Percentiles rank a stretch among this genome's conserved stretches.
Evolutionary conservation across 2,888 invertebrate genomes (phyloP).

Genomic region (Zaprionus obscuricornis): DNA sequence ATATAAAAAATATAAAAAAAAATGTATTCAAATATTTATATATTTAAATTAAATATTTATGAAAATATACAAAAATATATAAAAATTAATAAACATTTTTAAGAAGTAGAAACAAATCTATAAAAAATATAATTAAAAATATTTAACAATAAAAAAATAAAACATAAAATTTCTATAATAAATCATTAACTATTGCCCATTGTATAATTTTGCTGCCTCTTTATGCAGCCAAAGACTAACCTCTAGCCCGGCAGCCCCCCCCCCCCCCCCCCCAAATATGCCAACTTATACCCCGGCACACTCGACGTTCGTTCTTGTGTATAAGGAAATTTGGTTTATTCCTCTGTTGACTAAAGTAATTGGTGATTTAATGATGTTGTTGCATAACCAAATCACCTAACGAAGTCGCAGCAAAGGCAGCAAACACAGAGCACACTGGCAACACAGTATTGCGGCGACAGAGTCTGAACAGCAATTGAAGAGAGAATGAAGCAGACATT

Average conservation of each 20-base stretch:
- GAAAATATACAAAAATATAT: too few species aligned
- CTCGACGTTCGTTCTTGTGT: conserved; percentile 55
- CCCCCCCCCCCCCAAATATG: background rate
- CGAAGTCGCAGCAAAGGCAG: conserved; percentile 53
- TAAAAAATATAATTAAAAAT: too few species aligned
- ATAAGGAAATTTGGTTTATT: conserved; percentile 74
- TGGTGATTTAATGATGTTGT: conserved; percentile 77
- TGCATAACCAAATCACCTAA: conserved; percentile 78
- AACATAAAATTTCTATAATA: too few species aligned
- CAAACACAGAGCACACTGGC: conserved; percentile 17
- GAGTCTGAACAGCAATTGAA: background rate
- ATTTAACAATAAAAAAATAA: too few species aligned
- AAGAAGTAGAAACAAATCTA: too few species aligned
- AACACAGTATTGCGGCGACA: conserved; percentile 9
- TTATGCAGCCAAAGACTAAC: too few species aligned
- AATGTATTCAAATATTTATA: too few species aligned
- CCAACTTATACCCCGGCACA: conserved; percentile 19
- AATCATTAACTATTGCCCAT: too few species aligned
- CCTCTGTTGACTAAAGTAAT: conserved; percentile 76
- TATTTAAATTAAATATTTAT: too few species aligned
- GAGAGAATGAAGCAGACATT: background rate
- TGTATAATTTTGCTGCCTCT: too few species aligned
- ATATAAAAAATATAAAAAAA: too few species aligned
- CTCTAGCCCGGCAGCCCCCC: background rate
- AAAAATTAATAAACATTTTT: too few species aligned